Evolutionary conservation across 1,140 invertebrate genomes (phyloP), one percentile per base, ranked within the genome.

Genomic region (Macrobrachium nipponense): DNA sequence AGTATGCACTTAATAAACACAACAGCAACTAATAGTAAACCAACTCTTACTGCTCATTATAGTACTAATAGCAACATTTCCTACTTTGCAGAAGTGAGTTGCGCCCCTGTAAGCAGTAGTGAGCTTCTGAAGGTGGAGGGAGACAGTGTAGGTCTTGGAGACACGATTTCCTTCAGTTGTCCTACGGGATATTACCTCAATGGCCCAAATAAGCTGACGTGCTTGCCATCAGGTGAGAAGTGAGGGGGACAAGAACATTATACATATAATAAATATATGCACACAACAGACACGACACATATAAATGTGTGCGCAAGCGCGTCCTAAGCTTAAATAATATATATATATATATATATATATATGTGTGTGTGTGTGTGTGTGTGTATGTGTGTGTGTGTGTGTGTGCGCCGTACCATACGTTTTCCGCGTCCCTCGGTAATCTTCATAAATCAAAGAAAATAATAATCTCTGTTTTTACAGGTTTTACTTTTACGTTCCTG

Each of bases 81-180:
- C 15, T 7, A 2, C 23, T 14, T 15, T 44, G n/a, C 78, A 86
- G 83, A 70, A n/a, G 83, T 86, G 62, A 80, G 64, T 5, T 86
- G 83, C 27, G 64, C 83, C 20, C 83, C 83, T 8, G 78, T 86
- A 23, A 23, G 58, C 8, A 59, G 83, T 20, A 78, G 80, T 59
- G 77, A 60, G 20, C 23, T 43, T 43, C 64, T 86, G 60, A 58
- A 80, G 27, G 83, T 86, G 12, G 77, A 86, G 17, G 83, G 83
- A 2, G 83, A 86, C 68, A 80, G 76, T 58, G 77, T 79, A 15
- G 68, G 75, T 36, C 61, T 86, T 5, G 83, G 83, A 23, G 70
- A 77, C 23, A 15, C 83, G 2, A 44, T 86, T 68, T 80, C 83
- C 77, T 86, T 86, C 59, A 72, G 77, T 36, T 86, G 83, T 58